Evolutionary conservation across 2,888 invertebrate genomes (phyloP).

Genomic region (Stegana nigrithorax): DNA sequence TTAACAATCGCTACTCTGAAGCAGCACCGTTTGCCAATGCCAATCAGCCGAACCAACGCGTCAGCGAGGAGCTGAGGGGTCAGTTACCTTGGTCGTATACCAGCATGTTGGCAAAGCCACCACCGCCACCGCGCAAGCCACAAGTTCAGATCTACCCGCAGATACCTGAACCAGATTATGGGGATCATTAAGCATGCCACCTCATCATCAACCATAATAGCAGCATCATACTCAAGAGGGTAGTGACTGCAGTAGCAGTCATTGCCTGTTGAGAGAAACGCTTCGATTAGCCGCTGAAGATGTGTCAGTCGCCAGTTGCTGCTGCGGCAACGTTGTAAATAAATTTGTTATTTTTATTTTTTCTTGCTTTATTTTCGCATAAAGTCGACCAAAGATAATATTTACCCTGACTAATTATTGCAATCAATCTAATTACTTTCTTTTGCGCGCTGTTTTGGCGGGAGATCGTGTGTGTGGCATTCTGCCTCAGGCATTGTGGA

Average conservation of each 20-base stretch:
- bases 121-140: constrained; percentile 51
- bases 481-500: background rate
- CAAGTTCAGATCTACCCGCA: constrained; percentile 72
- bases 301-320: no score
- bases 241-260: background rate
- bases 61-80: constrained; percentile 71
- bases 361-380: background rate
- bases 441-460: background rate
- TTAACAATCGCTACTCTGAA: constrained; percentile 63
- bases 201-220: background rate
- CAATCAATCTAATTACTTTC: background rate
- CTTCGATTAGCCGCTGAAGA: no score
- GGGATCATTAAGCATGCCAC: constrained; percentile 40
- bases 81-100: constrained; percentile 75
- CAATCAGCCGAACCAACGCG: constrained; percentile 43
- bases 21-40: constrained; percentile 37
- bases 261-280: no score
- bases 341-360: background rate
- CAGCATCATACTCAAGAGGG: constrained; percentile 19
- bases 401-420: background rate
- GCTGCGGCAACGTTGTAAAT: no score
- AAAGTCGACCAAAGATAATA: background rate
- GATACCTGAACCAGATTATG: constrained; percentile 74
- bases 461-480: background rate
- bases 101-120: constrained; percentile 50